Evolutionary conservation across 2,797 vertebrate species (phyloP).

Genomic region (Epinephelus coioides): DNA sequence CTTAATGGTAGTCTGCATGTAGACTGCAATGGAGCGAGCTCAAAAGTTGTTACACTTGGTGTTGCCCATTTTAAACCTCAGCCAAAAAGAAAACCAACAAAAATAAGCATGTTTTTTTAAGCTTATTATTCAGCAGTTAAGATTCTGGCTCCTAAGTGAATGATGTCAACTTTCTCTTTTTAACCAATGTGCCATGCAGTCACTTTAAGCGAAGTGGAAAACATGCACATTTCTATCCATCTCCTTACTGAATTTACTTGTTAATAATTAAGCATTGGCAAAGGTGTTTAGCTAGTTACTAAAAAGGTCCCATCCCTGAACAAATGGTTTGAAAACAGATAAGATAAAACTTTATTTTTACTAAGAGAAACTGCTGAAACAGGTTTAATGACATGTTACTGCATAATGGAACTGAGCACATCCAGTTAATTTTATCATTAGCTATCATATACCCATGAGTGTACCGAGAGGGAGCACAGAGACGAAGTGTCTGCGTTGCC

Average conservation of each 20-base stretch:
- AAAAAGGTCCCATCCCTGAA: not conserved
- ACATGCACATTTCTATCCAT: not conserved
- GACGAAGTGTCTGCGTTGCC: not conserved
- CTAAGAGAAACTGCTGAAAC: too few relatives aligned
- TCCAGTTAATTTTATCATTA: not conserved
- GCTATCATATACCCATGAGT: not conserved
- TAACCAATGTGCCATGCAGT: not conserved
- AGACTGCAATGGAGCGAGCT: too few relatives aligned
- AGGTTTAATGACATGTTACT: not conserved
- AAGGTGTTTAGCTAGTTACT: not conserved
- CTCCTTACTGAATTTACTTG: not conserved
- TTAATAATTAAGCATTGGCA: too few relatives aligned
- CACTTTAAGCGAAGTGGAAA: not conserved
- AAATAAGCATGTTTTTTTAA: too few relatives aligned
- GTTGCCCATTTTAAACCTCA: too few relatives aligned
- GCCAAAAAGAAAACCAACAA: too few relatives aligned
- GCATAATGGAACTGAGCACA: too few relatives aligned
- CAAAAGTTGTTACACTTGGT: too few relatives aligned
- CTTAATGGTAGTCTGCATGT: too few relatives aligned
- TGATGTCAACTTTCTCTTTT: not conserved
- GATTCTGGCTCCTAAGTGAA: not conserved
- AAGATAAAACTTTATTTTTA: too few relatives aligned
- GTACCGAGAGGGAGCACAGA: not conserved
- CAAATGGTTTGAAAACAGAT: not conserved
- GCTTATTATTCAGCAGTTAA: not conserved